Evolutionary conservation across 2,797 vertebrate species (phyloP).

Genomic region (Podargus strigoides): DNA sequence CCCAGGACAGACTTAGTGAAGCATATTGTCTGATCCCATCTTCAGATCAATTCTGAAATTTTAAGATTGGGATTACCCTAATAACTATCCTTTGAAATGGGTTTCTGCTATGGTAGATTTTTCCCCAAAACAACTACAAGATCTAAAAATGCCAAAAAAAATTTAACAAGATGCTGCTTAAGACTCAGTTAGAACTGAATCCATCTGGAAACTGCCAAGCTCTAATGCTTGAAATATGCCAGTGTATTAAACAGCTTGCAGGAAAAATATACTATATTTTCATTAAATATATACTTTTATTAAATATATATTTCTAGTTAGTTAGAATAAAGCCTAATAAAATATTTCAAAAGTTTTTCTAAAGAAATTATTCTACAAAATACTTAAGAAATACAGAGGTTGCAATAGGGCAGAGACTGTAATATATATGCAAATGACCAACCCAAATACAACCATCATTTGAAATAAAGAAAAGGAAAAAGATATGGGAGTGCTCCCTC

Average conservation of each 20-base stretch:
- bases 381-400: background rate
- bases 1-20: background rate
- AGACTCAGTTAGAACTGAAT: conserved; percentile 9
- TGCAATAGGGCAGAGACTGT: background rate
- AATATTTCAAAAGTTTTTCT: background rate
- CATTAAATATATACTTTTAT: background rate
- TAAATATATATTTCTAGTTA: background rate
- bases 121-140: background rate
- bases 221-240: conserved; percentile 6
- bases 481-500: background rate
- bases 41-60: background rate
- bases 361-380: background rate
- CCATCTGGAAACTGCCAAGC: background rate
- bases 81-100: background rate
- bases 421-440: background rate
- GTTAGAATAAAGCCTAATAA: background rate
- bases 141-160: conserved; percentile 12
- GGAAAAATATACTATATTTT: background rate
- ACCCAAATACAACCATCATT: background rate
- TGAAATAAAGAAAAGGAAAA: background rate
- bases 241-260: background rate
- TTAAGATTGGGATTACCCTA: background rate
- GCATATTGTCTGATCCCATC: background rate
- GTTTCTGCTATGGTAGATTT: background rate
- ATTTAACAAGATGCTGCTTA: background rate